Evolutionary conservation across 2,888 invertebrate species (phyloP), one percentile per base, ranked within the genome.

Genomic region (Sepioteuthis lessoniana): DNA sequence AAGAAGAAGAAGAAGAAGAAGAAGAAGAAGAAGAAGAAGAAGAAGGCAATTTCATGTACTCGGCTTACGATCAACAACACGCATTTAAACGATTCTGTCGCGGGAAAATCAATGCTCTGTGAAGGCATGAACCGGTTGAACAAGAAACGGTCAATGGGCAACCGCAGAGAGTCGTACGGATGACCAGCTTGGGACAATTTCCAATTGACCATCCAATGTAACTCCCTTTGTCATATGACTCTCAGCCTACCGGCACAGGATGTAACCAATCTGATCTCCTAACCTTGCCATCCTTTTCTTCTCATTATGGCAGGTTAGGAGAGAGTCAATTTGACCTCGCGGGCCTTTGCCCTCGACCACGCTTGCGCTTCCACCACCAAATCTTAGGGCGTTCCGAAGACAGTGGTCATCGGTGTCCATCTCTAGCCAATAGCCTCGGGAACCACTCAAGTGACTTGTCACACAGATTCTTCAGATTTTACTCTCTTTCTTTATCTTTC

Each of bases 161-260:
- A 35, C 76, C 16, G 35, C 21, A n/a, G 76, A n/a, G 76, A 19
- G 76, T 76, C 76, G 13, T 19, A 76, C 76, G 76, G 76, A 76
- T 76, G 76, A 76, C n/a, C n/a, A 76, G 76, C 76, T 76, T 35
- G 76, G 76, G 76, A 76, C 76, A 76, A n/a, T 76, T 76, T 76
- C 76, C 76, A 76, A 76, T 76, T n/a, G 76, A 76, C 76, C 76
- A n/a, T 76, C 76, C n/a, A 76, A 76, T 35, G 76, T 76, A 76
- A n/a, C n/a, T 16, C 76, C n/a, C 76, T n/a, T 76, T 76, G 76
- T 76, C 76, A 76, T 76, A n/a, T 13, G 76, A 76, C n/a, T 13
- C 76, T 76, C n/a, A n/a, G n/a, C n/a, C n/a, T 76, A n/a, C 35
- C 19, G 76, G 76, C 76, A n/a, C 76, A 35, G n/a, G 76, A 76